Evolutionary conservation across 2,888 invertebrate genomes (phyloP).

Genomic region (Athetis lepigone): DNA sequence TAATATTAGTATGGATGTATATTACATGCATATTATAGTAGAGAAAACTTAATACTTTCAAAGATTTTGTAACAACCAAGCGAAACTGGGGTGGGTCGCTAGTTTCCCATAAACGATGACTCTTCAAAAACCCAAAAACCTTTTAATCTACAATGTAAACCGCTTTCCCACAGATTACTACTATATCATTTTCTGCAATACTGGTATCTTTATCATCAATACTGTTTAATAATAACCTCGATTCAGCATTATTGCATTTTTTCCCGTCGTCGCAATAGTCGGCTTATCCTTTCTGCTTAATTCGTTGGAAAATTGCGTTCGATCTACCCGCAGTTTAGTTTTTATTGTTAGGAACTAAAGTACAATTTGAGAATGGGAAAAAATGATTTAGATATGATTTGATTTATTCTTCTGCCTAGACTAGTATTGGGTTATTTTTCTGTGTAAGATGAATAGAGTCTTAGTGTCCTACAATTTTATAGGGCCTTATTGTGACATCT

Average conservation of each 20-base stretch:
- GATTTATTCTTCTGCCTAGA: conserved; percentile 14
- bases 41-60: too few species aligned
- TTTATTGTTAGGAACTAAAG: conserved; percentile 59
- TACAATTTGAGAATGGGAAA: conserved; percentile 21
- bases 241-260: conserved; percentile 65
- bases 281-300: conserved; percentile 81
- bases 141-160: conserved; percentile 6
- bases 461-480: too few species aligned
- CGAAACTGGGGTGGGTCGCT: too few species aligned
- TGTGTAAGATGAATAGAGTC: not conserved
- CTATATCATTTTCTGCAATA: conserved; percentile 28
- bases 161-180: conserved; percentile 8
- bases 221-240: conserved; percentile 33
- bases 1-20: too few species aligned
- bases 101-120: not conserved
- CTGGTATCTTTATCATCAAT: conserved; percentile 27
- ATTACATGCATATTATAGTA: too few species aligned
- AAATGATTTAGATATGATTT: conserved; percentile 17
- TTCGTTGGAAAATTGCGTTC: conserved; percentile 85
- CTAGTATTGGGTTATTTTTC: conserved; percentile 8
- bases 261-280: conserved; percentile 70
- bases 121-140: not conserved
- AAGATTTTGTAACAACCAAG: too few species aligned
- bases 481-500: too few species aligned
- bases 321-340: conserved; percentile 60